Percentiles rank a stretch among this genome's conserved stretches.
Conservation (phyloP, 2,888 invertebrate genomes). For the Ceramica pisi region DNA sequence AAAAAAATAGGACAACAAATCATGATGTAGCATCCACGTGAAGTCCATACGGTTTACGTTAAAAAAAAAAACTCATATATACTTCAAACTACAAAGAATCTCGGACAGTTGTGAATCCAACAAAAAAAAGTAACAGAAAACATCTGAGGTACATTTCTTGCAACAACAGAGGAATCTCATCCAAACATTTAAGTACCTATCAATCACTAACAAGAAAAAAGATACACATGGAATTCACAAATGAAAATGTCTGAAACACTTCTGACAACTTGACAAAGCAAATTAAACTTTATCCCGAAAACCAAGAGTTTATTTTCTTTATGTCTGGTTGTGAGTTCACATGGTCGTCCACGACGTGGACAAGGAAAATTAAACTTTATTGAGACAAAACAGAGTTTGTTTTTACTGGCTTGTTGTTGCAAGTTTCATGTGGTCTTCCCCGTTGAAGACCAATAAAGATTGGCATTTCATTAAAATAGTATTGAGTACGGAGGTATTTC, state of each 20-base stretch:
- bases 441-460: conserved; percentile 37
- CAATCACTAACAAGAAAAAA: conserved; percentile 57
- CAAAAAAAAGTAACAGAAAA: conserved; percentile 35
- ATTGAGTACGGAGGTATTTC: conserved; percentile 53
- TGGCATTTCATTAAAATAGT: conserved; percentile 63
- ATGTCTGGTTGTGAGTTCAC: conserved; percentile 7
- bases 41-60: not conserved
- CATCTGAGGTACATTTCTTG: conserved; percentile 43
- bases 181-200: conserved; percentile 60
- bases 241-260: conserved; percentile 33
- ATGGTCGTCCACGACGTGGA: conserved; percentile 1
- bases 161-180: conserved; percentile 56
- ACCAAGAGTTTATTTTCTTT: conserved; percentile 25
- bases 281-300: conserved; percentile 27
- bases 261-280: conserved; percentile 23
- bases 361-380: conserved; percentile 34
- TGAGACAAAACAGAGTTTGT: not conserved
- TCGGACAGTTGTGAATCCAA: conserved; percentile 7
- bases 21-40: not conserved
- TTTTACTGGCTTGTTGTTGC: conserved; percentile 1
- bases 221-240: conserved; percentile 50
- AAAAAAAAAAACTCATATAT: not conserved
- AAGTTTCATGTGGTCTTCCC: conserved; percentile 13
- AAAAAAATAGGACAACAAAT: not conserved
- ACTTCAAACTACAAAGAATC: conserved; percentile 23